Evolutionary conservation across 2,797 vertebrate genomes (phyloP), one percentile per base, ranked within the genome.

Genomic region (Sibirionetta formosa): DNA sequence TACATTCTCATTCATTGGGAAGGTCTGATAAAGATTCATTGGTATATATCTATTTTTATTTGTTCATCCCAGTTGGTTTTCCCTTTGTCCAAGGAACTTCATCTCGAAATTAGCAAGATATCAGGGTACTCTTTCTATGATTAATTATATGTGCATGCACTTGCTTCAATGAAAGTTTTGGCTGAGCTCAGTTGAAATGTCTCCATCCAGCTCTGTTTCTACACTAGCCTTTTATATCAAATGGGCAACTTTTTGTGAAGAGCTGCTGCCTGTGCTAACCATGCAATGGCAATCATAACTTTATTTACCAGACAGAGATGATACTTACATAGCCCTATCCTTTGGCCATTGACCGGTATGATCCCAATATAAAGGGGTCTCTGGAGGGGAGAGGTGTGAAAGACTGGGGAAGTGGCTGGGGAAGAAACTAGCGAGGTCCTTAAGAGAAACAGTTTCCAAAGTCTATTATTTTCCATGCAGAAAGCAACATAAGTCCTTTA

Each of bases 271-370:
- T 44, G 11, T 10, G 3, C 12, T 86, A 31, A 44, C 20, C 68
- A 63, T 27, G 19, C 31, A 53, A 31, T 14, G 17, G 10, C 46
- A 51, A 50, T 20, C 4, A 1, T 82, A 26, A 13, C 22, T 78
- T 81, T 66, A 33, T 87, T 93, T 71, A 73, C 11, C n/a, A 68
- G 61, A 36, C 48, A 71, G 63, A 80, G n/a, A 12, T 16, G n/a
- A 38, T 18, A 18, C 2, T 3, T 17, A 48, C 5, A 42, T 31
- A 72, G 22, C 5, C 14, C 9, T 9, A 1, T 38, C 17, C 31
- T 73, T 66, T 40, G 16, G 7, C 36, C 6, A 11, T 3, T 31
- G 33, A 4, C 35, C 35, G 22, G 68, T 3, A 64, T 76, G 20
- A 83, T 60, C 8, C 3, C 54, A 70, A 70, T 65, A 65, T 65